Evolutionary conservation across 1,140 invertebrate genomes (phyloP).

Genomic region (Mizuhopecten yessoensis): DNA sequence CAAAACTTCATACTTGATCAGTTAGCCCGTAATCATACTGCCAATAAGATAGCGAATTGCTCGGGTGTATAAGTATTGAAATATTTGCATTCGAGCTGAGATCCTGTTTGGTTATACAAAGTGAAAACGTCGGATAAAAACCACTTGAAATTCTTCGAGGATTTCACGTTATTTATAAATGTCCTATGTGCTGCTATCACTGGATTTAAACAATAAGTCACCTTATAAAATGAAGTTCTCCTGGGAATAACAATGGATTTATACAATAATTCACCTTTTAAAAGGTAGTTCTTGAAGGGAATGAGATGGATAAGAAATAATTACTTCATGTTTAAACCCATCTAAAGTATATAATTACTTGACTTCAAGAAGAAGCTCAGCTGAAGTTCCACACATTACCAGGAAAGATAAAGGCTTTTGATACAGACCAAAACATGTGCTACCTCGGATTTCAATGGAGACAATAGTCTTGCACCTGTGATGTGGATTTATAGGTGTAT

Average conservation of each 20-base stretch:
- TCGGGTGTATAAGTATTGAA: background rate
- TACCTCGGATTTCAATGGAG: background rate
- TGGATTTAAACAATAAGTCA: constrained; percentile 28
- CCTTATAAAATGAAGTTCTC: background rate
- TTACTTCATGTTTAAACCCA: constrained; percentile 19
- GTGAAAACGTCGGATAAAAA: constrained; percentile 32
- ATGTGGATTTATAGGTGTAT: background rate
- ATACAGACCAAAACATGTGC: constrained; percentile 21
- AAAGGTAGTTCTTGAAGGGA: background rate
- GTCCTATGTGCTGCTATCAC: constrained; percentile 16
- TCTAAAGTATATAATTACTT: constrained; percentile 40
- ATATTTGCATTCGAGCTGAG: background rate
- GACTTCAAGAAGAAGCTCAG: constrained; percentile 1
- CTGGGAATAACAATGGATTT: background rate
- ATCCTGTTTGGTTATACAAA: background rate
- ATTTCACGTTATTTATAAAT: constrained; percentile 19
- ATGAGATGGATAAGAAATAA: constrained; percentile 22
- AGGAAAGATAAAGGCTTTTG: background rate
- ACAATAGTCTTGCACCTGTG: background rate
- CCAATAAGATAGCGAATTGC: background rate
- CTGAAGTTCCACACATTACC: background rate
- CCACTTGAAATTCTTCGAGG: constrained; percentile 24
- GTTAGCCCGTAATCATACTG: background rate
- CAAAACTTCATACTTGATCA: too few relatives aligned
- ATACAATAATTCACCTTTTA: background rate